Conservation (phyloP, 1,140 invertebrate species). For the Asbolus verrucosus region DNA sequence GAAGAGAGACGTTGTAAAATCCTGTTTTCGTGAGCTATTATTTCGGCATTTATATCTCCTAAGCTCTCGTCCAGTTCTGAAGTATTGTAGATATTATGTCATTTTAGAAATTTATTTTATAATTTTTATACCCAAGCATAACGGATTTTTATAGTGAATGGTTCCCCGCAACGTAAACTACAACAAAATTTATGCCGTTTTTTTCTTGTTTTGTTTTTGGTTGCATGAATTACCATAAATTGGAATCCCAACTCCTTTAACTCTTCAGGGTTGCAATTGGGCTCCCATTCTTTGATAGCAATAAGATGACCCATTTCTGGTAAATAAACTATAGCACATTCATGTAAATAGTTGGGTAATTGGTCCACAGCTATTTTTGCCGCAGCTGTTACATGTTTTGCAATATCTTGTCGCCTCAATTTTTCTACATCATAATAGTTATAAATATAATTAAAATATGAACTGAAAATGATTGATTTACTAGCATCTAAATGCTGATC, state of each 20-base stretch:
- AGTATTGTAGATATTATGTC: slow-evolving; percentile 56
- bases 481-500: slow-evolving; percentile 60
- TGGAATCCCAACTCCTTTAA: slow-evolving; percentile 73
- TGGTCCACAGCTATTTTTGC: slow-evolving; percentile 76
- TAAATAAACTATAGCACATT: slow-evolving; percentile 82
- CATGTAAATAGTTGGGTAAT: slow-evolving; percentile 74
- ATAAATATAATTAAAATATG: too few species aligned
- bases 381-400: slow-evolving; percentile 73
- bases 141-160: slow-evolving; percentile 81
- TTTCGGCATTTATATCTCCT: slow-evolving; percentile 81
- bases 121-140: slow-evolving; percentile 78
- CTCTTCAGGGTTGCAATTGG: slow-evolving; percentile 67
- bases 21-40: slow-evolving; percentile 80
- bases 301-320: slow-evolving; percentile 86
- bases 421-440: slow-evolving; percentile 52
- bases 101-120: slow-evolving; percentile 40
- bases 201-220: too few species aligned
- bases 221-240: slow-evolving; percentile 78
- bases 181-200: slow-evolving; percentile 45
- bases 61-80: slow-evolving; percentile 82
- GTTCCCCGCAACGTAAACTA: slow-evolving; percentile 62
- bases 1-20: slow-evolving; percentile 79
- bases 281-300: slow-evolving; percentile 74
- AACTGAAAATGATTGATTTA: slow-evolving; percentile 50
- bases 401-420: slow-evolving; percentile 64